Evolutionary conservation across 2,113 vertebrate species (phyloP).

Genomic region (Agapornis roseicollis): DNA sequence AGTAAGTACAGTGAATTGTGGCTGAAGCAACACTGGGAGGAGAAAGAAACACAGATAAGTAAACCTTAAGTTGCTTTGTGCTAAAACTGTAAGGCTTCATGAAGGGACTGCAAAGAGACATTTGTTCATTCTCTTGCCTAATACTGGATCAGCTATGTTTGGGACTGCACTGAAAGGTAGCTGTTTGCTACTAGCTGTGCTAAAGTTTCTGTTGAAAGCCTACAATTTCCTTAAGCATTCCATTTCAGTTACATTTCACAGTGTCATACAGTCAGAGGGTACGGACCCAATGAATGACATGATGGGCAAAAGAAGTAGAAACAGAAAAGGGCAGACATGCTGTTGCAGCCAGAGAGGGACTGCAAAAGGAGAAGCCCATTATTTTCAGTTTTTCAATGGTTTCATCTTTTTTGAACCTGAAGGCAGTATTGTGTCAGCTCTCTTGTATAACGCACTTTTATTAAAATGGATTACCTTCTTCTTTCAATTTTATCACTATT

Average conservation of each 20-base stretch:
- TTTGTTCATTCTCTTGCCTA: not conserved
- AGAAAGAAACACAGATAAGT: not conserved
- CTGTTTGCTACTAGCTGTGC: not conserved
- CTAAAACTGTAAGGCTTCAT: not conserved
- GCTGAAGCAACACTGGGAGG: not conserved
- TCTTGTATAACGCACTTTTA: not conserved
- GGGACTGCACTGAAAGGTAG: not conserved
- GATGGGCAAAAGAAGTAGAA: not conserved
- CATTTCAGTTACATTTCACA: not conserved
- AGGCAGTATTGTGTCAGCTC: not conserved
- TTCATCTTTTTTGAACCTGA: not conserved
- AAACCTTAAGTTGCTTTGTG: not conserved
- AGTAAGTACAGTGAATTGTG: not conserved
- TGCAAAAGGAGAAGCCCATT: not conserved
- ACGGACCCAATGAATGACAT: no score
- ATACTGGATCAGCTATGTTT: not conserved
- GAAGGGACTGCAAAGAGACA: not conserved
- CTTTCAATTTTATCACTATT: not conserved
- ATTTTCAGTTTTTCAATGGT: not conserved
- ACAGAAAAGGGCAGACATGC: not conserved
- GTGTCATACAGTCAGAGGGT: not conserved
- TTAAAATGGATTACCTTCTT: not conserved
- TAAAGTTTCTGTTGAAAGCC: not conserved
- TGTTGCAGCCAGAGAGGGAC: not conserved
- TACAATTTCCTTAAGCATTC: not conserved